Percentiles rank a stretch among this genome's conserved stretches.
phyloP scores from a whole-genome alignment of 2,888 invertebrate species.

The Diploptera punctata region DNA sequence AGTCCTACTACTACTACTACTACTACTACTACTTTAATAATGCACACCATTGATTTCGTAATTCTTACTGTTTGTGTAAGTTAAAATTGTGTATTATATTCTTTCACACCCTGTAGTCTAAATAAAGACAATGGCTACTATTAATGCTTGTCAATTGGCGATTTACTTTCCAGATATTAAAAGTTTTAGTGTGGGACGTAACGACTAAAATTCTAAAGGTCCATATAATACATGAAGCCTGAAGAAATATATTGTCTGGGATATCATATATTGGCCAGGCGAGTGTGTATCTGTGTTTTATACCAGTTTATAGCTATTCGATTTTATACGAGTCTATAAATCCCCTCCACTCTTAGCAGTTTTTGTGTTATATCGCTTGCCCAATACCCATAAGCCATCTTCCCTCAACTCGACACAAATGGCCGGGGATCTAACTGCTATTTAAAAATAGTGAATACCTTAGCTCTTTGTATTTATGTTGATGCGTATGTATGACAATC shows the following conservation, averaged over 20 bases:
- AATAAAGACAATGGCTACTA: neutral
- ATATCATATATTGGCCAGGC: neutral
- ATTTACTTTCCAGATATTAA: neutral
- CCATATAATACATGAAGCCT: neutral
- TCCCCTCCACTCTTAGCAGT: neutral
- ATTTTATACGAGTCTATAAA: conserved; percentile 25
- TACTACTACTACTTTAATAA: too few species aligned
- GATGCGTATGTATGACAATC: neutral
- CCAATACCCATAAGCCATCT: too few species aligned
- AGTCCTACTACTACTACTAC: too few species aligned
- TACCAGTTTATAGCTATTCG: conserved; percentile 17
- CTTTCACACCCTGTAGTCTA: too few species aligned
- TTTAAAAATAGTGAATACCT: neutral
- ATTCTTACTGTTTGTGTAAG: too few species aligned
- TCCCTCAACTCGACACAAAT: too few species aligned
- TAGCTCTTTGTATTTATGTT: too few species aligned
- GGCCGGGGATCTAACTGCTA: too few species aligned
- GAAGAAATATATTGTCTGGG: neutral
- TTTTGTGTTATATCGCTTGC: too few species aligned
- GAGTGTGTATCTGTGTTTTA: conserved; percentile 9
- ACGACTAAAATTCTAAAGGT: neutral
- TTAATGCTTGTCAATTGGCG: neutral
- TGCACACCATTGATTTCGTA: too few species aligned
- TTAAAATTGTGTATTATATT: too few species aligned
- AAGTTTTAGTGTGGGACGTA: neutral